phyloP scores from a whole-genome alignment of 2,888 invertebrate species.

The Tenthredo mesomela region DNA sequence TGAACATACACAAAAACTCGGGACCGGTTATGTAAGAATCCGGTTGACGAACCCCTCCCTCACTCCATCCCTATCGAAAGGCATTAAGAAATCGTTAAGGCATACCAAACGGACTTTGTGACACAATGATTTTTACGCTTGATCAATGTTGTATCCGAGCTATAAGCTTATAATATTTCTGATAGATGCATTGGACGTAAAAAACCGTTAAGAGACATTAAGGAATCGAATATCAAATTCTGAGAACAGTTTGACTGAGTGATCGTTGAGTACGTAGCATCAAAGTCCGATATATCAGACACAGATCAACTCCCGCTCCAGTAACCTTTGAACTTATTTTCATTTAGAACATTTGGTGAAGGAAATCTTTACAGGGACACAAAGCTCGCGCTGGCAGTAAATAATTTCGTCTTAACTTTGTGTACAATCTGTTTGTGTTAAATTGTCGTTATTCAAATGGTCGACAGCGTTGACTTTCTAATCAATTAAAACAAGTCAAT shows the following conservation, averaged over 20 bases:
- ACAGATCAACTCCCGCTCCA: background rate
- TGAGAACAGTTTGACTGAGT: background rate
- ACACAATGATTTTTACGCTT: background rate
- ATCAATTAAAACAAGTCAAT: conserved; percentile 28
- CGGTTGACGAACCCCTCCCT: conserved; percentile 34
- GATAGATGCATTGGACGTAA: background rate
- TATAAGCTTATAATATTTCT: background rate
- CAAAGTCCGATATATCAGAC: background rate
- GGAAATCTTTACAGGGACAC: background rate
- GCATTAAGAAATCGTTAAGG: conserved; percentile 26
- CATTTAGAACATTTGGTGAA: background rate
- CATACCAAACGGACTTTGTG: conserved; percentile 30
- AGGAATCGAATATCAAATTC: background rate
- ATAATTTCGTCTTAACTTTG: background rate
- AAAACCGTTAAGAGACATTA: background rate
- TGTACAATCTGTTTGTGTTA: background rate
- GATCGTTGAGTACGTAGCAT: background rate
- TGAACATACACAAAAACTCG: conserved; percentile 39
- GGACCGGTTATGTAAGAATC: conserved; percentile 52
- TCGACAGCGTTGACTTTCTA: background rate
- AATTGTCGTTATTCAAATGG: conserved; percentile 32
- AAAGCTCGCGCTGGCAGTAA: background rate
- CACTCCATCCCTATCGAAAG: background rate
- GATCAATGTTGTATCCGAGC: background rate
- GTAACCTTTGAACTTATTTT: background rate